A percentile compares a stretch with the other conserved stretches of the same genome.
phyloP scores from a whole-genome alignment of 2,797 vertebrate genomes.

The Microctenopoma steveboyesi region DNA sequence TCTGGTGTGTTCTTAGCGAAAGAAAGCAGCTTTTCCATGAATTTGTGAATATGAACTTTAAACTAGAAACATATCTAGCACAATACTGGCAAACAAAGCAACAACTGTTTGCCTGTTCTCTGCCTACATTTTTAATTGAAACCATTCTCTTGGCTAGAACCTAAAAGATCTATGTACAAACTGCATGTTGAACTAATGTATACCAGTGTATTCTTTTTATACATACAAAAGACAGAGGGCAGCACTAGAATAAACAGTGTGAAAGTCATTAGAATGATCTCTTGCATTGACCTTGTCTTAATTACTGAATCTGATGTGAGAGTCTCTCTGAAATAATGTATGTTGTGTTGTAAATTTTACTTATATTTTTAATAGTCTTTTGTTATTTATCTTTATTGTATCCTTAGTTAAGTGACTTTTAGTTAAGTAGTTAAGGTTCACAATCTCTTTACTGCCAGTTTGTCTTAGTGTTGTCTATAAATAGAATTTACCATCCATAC shows the following conservation, averaged over 20 bases:
- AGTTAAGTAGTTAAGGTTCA: too few relatives aligned
- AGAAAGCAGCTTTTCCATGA: background rate
- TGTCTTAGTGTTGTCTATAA: too few relatives aligned
- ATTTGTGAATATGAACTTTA: background rate
- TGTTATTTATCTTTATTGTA: too few relatives aligned
- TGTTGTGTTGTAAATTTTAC: too few relatives aligned
- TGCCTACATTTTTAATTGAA: constrained; percentile 36
- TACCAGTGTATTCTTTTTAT: constrained; percentile 7
- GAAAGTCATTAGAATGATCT: constrained; percentile 3
- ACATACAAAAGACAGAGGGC: constrained; percentile 61
- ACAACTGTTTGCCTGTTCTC: constrained; percentile 17
- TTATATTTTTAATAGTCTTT: too few relatives aligned
- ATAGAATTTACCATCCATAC: too few relatives aligned
- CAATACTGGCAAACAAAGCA: background rate
- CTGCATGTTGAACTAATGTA: constrained; percentile 1
- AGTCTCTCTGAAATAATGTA: background rate
- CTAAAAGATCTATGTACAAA: constrained; percentile 45
- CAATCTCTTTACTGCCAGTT: too few relatives aligned
- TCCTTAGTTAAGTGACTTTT: too few relatives aligned
- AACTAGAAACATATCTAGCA: background rate
- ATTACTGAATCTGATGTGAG: background rate
- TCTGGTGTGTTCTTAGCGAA: background rate
- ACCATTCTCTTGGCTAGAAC: constrained; percentile 37
- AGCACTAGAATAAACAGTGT: constrained; percentile 54
- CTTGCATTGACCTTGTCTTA: background rate